Evolutionary conservation across 2,113 vertebrate genomes (phyloP).

Genomic region (Tupaia tana): DNA sequence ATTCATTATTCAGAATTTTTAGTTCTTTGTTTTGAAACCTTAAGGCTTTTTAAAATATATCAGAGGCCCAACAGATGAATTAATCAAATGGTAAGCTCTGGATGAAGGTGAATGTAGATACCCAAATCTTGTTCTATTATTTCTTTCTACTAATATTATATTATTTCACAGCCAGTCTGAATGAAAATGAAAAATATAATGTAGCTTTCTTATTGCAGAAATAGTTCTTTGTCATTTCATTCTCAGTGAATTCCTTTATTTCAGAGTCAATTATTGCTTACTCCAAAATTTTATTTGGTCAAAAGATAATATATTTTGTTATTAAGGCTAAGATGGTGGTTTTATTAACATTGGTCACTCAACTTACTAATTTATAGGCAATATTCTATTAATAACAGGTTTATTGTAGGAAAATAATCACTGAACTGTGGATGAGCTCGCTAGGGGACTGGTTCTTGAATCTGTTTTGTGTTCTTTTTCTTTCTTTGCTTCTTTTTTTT

Average conservation of each 20-base stretch:
- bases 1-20: constrained; percentile 22
- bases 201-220: neutral
- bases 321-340: neutral
- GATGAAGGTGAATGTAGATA: neutral
- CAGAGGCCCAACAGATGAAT: neutral
- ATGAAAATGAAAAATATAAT: neutral
- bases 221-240: neutral
- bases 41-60: neutral
- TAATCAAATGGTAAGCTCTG: constrained; percentile 5
- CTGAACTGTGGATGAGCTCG: neutral
- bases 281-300: neutral
- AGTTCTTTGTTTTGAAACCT: neutral
- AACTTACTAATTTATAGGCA: neutral
- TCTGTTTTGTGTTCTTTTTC: no score
- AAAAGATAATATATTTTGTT: neutral
- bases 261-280: neutral
- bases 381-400: neutral
- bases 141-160: neutral
- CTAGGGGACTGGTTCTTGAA: neutral
- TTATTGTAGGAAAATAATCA: neutral
- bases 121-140: neutral
- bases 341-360: neutral
- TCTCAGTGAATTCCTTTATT: neutral
- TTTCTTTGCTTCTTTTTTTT: no score
- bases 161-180: neutral